Evolutionary conservation across 2,888 invertebrate species (phyloP).

Genomic region (Alsophila aescularia): DNA sequence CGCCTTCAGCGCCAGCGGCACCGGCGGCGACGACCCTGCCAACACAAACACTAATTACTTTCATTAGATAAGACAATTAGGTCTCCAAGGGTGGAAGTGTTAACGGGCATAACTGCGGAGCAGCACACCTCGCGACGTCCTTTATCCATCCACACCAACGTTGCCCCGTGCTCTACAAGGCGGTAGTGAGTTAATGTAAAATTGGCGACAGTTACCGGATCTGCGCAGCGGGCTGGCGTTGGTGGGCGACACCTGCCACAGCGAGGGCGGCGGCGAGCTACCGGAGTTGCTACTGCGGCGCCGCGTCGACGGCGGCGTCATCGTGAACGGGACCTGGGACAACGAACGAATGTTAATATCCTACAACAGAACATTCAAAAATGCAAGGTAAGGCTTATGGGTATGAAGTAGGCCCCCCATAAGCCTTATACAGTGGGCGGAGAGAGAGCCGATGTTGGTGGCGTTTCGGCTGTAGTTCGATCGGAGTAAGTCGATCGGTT

Average conservation of each 20-base stretch:
- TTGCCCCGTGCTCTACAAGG: no score
- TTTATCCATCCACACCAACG: no score
- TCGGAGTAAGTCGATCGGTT: slow-evolving; percentile 93
- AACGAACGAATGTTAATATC: slow-evolving; percentile 4
- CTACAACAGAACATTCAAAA: no score
- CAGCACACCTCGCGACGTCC: no score
- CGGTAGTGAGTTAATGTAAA: no score
- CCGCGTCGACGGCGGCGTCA: slow-evolving; percentile 91
- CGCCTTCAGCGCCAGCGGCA: slow-evolving; percentile 76
- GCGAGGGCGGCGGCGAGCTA: slow-evolving; percentile 89
- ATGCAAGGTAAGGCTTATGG: no score
- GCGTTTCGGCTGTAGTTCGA: slow-evolving; percentile 88
- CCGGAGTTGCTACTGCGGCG: slow-evolving; percentile 87
- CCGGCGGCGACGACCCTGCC: slow-evolving; percentile 71
- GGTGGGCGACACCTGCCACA: slow-evolving; percentile 94
- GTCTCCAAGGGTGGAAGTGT: no score
- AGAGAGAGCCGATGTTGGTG: slow-evolving; percentile 94
- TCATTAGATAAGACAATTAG: no score
- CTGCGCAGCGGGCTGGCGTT: slow-evolving; percentile 89
- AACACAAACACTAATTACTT: no score
- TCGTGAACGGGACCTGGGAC: slow-evolving; percentile 89
- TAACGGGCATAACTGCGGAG: no score
- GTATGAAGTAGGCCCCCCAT: no score
- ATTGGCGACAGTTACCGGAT: slow-evolving; percentile 75
- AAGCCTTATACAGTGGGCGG: slow-evolving; percentile 97